Percentiles rank a stretch among this genome's conserved stretches.
Conservation (phyloP, 2,888 invertebrate species). For the Drosophila fungiperda region DNA sequence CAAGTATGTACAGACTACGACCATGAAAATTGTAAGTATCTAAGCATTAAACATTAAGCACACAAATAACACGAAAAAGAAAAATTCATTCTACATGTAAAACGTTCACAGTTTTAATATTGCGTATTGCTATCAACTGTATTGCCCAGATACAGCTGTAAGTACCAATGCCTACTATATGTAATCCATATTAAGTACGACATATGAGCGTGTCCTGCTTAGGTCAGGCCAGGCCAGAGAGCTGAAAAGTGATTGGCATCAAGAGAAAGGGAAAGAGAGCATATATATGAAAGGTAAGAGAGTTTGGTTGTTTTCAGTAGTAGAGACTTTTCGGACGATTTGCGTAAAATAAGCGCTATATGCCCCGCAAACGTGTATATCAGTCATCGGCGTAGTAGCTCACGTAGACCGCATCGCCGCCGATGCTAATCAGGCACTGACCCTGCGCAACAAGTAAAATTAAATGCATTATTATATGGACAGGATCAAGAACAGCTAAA, state of each 20-base stretch:
- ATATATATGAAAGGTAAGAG: conserved; percentile 14
- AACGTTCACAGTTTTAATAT: conserved; percentile 71
- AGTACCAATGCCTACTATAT: conserved; percentile 12
- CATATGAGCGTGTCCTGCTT: conserved; percentile 21
- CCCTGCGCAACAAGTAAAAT: conserved; percentile 89
- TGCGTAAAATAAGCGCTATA: conserved; percentile 83
- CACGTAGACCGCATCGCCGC: conserved; percentile 96
- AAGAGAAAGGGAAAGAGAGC: conserved; percentile 33
- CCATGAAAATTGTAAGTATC: conserved; percentile 49
- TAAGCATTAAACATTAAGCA: conserved; percentile 56
- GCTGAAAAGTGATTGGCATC: conserved; percentile 25
- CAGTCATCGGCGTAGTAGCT: conserved; percentile 88
- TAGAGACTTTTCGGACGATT: conserved; percentile 82
- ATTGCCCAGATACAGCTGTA: conserved; percentile 19
- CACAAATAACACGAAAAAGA: conserved; percentile 69
- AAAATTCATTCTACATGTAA: conserved; percentile 51
- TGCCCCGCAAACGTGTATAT: conserved; percentile 82
- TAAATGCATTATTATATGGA: not conserved
- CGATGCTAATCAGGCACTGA: conserved; percentile 97
- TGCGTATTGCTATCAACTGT: conserved; percentile 56
- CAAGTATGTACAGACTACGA: conserved; percentile 62
- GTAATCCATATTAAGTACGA: conserved; percentile 24
- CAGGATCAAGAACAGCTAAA: not conserved
- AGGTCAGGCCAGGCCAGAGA: conserved; percentile 22
- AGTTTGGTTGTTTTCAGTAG: conserved; percentile 56